Evolutionary conservation across 2,113 vertebrate species (phyloP).

Genomic region (Passer domesticus): DNA sequence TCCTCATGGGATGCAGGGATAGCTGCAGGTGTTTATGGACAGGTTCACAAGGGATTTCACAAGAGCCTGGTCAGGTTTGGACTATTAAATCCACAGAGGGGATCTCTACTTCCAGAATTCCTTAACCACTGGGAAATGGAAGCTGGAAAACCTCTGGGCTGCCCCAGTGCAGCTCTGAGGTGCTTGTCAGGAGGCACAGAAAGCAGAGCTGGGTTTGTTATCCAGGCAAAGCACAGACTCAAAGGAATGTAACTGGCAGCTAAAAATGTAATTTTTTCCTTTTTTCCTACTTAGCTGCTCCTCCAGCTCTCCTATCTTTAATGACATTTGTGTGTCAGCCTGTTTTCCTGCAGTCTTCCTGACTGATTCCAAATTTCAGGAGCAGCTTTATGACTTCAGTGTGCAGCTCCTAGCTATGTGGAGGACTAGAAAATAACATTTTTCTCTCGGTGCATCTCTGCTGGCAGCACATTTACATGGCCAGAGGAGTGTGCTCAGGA

Average conservation of each 20-base stretch:
- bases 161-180: not conserved
- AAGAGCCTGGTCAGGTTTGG: not conserved
- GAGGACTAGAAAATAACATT: not conserved
- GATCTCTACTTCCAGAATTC: not conserved
- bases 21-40: rapidly evolving
- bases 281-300: not conserved
- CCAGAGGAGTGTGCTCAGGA: not conserved
- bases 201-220: not conserved
- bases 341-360: not conserved
- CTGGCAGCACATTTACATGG: rapidly evolving
- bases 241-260: not conserved
- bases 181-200: not conserved
- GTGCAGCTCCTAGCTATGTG: not conserved
- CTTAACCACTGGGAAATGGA: not conserved
- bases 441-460: not conserved
- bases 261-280: rapidly evolving
- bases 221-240: not conserved
- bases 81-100: too few species aligned
- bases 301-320: not conserved
- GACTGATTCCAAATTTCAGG: not conserved
- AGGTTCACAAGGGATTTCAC: not conserved
- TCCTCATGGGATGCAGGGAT: rapidly evolving
- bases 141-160: not conserved
- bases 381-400: not conserved
- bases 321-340: not conserved